A percentile compares a stretch with the other conserved stretches of the same genome.
Evolutionary conservation across 2,113 vertebrate genomes (phyloP).

Genomic region (Formicarius rufipectus): DNA sequence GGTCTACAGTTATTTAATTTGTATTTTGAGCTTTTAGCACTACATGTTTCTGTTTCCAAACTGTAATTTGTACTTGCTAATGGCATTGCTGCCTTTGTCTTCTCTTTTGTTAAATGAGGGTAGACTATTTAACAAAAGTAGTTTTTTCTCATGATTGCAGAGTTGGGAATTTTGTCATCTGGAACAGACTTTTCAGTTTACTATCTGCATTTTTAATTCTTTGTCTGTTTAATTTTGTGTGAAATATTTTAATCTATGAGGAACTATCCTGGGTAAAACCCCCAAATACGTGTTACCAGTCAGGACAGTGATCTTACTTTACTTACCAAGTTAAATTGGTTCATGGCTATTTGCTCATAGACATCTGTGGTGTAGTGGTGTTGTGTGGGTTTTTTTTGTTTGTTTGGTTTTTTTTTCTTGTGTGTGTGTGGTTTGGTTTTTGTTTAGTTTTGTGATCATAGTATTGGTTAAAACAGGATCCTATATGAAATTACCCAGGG

Average conservation of each 20-base stretch:
- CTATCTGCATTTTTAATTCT: not conserved
- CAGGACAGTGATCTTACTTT: not conserved
- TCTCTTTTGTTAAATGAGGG: not conserved
- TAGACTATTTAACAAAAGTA: not conserved
- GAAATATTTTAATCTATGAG: not conserved
- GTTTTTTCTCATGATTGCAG: not conserved
- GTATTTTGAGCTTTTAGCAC: not conserved
- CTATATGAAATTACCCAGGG: not conserved
- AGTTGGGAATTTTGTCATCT: not conserved
- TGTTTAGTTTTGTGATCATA: not conserved
- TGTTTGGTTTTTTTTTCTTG: not conserved
- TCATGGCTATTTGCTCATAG: not conserved
- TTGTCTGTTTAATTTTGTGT: not conserved
- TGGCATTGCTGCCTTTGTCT: not conserved
- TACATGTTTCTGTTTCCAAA: not conserved
- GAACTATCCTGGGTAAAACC: not conserved
- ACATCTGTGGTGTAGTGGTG: not conserved
- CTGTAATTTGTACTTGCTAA: not conserved
- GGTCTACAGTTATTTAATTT: not conserved
- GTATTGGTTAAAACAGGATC: not conserved
- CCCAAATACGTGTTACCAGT: not conserved
- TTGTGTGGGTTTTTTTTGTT: not conserved
- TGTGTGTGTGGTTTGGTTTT: not conserved
- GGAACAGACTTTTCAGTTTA: not conserved
- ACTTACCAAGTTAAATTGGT: not conserved